Evolutionary conservation across 2,888 invertebrate genomes (phyloP).

Genomic region (Germaria angustata): DNA sequence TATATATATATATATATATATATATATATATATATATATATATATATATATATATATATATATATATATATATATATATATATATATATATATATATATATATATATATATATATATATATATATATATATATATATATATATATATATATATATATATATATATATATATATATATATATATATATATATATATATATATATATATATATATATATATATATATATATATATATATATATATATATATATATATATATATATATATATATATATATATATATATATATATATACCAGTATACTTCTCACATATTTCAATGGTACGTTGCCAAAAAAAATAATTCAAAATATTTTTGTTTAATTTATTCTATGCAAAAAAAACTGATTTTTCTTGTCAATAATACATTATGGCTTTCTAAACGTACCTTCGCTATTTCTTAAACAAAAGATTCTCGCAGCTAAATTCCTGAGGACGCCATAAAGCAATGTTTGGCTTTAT

Average conservation of each 20-base stretch:
- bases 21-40: too few species aligned
- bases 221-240: too few species aligned
- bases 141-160: too few species aligned
- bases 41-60: too few species aligned
- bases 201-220: too few species aligned
- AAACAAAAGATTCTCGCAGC: not conserved
- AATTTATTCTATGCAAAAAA: constrained; percentile 36
- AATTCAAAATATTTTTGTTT: constrained; percentile 27
- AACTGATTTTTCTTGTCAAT: not conserved
- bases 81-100: too few species aligned
- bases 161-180: too few species aligned
- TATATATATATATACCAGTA: not conserved
- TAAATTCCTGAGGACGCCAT: constrained; percentile 53
- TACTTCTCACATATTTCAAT: not conserved
- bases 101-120: too few species aligned
- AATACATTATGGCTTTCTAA: not conserved
- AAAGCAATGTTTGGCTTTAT: constrained; percentile 46
- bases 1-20: too few species aligned
- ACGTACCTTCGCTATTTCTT: not conserved
- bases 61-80: too few species aligned
- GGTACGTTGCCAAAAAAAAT: constrained; percentile 44
- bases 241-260: not conserved
- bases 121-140: too few species aligned
- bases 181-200: too few species aligned
- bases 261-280: not conserved